Evolutionary conservation across 2,888 invertebrate genomes (phyloP).

Genomic region (Leptinotarsa peninsularis): DNA sequence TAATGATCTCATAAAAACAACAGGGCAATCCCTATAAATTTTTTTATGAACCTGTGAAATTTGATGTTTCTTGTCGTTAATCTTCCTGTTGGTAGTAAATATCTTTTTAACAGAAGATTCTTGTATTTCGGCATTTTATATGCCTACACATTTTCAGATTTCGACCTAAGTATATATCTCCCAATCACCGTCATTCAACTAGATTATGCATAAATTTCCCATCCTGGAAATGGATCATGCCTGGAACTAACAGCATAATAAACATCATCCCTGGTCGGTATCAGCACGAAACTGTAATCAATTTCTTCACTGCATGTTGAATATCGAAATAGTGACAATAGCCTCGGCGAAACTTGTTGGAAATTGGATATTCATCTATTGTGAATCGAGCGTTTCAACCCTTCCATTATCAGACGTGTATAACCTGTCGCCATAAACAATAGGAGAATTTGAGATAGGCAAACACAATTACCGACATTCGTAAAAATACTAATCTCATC

Average conservation of each 20-base stretch:
- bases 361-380: constrained; percentile 57
- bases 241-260: constrained; percentile 13
- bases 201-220: not conserved
- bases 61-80: too few species aligned
- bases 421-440: constrained; percentile 60
- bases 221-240: not conserved
- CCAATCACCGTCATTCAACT: too few species aligned
- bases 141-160: too few species aligned
- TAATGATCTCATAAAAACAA: too few species aligned
- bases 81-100: too few species aligned
- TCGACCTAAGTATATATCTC: too few species aligned
- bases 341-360: constrained; percentile 51
- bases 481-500: constrained; percentile 63
- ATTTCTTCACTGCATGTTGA: constrained; percentile 41
- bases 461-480: constrained; percentile 64
- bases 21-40: too few species aligned
- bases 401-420: constrained; percentile 59
- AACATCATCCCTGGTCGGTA: not conserved
- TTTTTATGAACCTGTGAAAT: too few species aligned
- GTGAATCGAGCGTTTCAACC: constrained; percentile 52
- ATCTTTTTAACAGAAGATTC: too few species aligned
- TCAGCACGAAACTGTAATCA: constrained; percentile 32
- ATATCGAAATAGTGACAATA: constrained; percentile 51
- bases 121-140: too few species aligned
- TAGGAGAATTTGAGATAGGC: constrained; percentile 61